These are phyloP conservation scores for Patella pellucida DNA, from an alignment of 2,888 invertebrate species.

Conservation along the genomic window DNA sequence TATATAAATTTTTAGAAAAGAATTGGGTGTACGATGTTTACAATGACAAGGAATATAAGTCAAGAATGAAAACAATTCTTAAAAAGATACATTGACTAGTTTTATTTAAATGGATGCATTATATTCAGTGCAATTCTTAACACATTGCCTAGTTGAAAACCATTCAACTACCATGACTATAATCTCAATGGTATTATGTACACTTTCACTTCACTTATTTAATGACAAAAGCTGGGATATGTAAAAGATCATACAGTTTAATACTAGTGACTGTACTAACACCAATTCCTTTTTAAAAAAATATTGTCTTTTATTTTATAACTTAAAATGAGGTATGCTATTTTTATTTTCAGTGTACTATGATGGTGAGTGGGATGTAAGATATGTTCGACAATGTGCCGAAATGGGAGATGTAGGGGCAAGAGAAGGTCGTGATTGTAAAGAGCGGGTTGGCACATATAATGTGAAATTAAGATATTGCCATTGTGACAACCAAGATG, in stretches of 20 bases:
- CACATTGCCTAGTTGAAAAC: too few relatives aligned
- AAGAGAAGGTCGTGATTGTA: conserved; percentile 67
- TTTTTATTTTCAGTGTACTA: conserved; percentile 62
- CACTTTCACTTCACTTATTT: too few relatives aligned
- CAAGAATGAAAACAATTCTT: too few relatives aligned
- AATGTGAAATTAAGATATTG: conserved; percentile 69
- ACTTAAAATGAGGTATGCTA: background rate
- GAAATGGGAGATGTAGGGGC: conserved; percentile 65
- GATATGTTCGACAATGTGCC: conserved; percentile 71
- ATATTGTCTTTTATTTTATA: background rate
- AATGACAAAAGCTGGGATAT: background rate
- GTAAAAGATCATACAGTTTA: background rate
- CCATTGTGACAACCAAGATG: conserved; percentile 71
- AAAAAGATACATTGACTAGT: too few relatives aligned
- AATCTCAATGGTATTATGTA: too few relatives aligned
- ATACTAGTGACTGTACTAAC: background rate
- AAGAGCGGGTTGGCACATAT: conserved; percentile 68
- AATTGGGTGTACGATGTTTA: too few relatives aligned
- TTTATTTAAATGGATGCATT: too few relatives aligned
- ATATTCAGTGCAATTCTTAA: too few relatives aligned
- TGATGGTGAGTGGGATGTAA: conserved; percentile 68
- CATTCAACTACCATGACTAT: too few relatives aligned
- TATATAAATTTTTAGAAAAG: too few relatives aligned
- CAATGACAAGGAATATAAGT: too few relatives aligned
- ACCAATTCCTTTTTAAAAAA: background rate